Evolutionary conservation across 1,140 invertebrate genomes (phyloP), one percentile per base, ranked within the genome.

Genomic region (Nasonia longicornis): DNA sequence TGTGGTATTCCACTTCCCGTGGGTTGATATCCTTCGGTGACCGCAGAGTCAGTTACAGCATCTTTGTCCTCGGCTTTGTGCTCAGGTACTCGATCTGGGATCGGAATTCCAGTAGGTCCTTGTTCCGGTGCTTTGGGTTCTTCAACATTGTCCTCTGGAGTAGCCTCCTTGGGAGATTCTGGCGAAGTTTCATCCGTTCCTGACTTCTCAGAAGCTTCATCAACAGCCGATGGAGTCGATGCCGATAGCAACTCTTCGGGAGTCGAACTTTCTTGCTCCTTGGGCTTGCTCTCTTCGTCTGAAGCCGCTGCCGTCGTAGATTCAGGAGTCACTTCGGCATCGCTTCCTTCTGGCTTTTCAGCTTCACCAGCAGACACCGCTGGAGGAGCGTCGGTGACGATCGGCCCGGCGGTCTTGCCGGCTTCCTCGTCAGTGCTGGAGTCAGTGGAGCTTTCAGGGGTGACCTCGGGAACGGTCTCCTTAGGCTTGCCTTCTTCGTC

Each of bases 51-150:
- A 26, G 84, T 66, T 0, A 88, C 85, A 0, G 85, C 79, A 45
- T 87, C 86, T 38, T 86, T 85, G 35, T 89, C 88, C 82, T 90
- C 89, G 16, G 87, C 86, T 71, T 90, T 90, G 10, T 86, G 85
- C 70, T 86, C 89, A 20, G 89, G 89, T 38, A 85, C 84, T 58
- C 86, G 81, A 35, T 87, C 86, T 14, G 87, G 79, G n/a, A 88
- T 85, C 4, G 85, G 83, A 76, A 88, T 87, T n/a, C 85, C 85
- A 35, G 85, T 84, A 58, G 87, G 84, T n/a, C 85, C 84, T 82
- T 86, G 81, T 64, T 82, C 80, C n/a, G 84, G 84, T 42, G 85
- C 82, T 69, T 75, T 82, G 2, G 79, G 22, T 45, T 74, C 10
- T 35, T 86, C 84, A 26, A 10, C 52, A 81, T 20, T 69, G 38